Evolutionary conservation across 2,113 vertebrate species (phyloP).

Genomic region (Xenopus borealis): DNA sequence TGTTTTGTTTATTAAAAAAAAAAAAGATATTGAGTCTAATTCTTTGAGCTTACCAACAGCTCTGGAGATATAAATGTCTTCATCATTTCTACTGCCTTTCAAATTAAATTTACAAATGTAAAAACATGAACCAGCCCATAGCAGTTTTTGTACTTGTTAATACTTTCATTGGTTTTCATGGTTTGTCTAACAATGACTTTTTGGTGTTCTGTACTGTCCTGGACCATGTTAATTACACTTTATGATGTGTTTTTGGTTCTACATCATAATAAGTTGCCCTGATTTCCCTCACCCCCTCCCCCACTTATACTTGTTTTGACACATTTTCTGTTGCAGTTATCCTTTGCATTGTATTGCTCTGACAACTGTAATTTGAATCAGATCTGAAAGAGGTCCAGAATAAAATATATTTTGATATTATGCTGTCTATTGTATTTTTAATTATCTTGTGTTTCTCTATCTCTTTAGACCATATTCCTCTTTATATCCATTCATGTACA

Average conservation of each 20-base stretch:
- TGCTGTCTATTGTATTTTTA: conserved; percentile 32
- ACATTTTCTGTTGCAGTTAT: conserved; percentile 81
- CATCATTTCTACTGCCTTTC: conserved; percentile 78
- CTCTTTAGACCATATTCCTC: too few species aligned
- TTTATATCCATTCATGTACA: too few species aligned
- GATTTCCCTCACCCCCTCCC: conserved; percentile 57
- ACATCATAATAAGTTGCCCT: conserved; percentile 76
- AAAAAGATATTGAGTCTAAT: conserved; percentile 39
- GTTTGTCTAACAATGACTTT: conserved; percentile 80
- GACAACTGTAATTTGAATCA: conserved; percentile 96
- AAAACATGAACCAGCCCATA: conserved; percentile 73
- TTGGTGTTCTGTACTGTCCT: conserved; percentile 83
- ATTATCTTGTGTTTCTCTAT: too few species aligned
- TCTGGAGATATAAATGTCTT: conserved; percentile 78
- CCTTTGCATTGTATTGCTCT: conserved; percentile 92
- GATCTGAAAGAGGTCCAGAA: conserved; percentile 98
- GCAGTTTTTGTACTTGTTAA: conserved; percentile 90
- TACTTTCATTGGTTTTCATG: conserved; percentile 92
- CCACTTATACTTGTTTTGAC: conserved; percentile 70
- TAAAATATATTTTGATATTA: conserved; percentile 99
- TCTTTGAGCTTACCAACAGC: conserved; percentile 79
- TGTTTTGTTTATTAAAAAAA: too few species aligned
- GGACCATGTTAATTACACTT: conserved; percentile 86
- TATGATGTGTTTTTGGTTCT: conserved; percentile 76
- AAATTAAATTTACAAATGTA: conserved; percentile 74